Conservation (phyloP, 2,888 invertebrate species). For the Pyrocoelia pectoralis region DNA sequence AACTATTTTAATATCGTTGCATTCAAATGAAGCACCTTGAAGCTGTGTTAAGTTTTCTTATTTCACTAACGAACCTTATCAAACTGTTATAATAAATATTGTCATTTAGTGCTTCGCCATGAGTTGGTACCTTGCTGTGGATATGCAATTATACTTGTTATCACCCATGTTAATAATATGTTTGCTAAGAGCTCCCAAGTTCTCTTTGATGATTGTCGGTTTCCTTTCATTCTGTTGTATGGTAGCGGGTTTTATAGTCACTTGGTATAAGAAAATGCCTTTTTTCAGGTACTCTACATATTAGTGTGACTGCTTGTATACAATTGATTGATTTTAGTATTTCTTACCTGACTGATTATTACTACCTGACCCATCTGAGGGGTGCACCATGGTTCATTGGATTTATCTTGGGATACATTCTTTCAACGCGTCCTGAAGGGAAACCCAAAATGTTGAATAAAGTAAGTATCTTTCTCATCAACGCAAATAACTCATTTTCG, state of each 20-base stretch:
- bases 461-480: too few species aligned
- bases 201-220: constrained; percentile 37
- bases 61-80: too few species aligned
- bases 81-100: too few species aligned
- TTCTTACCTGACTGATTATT: constrained; percentile 12
- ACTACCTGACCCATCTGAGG: constrained; percentile 29
- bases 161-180: constrained; percentile 59
- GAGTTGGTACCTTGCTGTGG: constrained; percentile 61
- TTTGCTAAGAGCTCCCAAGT: constrained; percentile 54
- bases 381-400: constrained; percentile 40
- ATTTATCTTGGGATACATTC: constrained; percentile 34
- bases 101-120: constrained; percentile 56
- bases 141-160: constrained; percentile 59
- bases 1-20: too few species aligned
- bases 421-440: background rate
- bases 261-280: constrained; percentile 10
- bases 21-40: too few species aligned
- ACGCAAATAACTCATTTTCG: too few species aligned
- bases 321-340: background rate
- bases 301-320: background rate
- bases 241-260: background rate
- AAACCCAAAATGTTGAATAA: too few species aligned
- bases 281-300: too few species aligned
- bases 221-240: background rate
- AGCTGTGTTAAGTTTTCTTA: too few species aligned